Evolutionary conservation across 2,113 vertebrate species (phyloP).

Genomic region (Corythornis vintsioides): DNA sequence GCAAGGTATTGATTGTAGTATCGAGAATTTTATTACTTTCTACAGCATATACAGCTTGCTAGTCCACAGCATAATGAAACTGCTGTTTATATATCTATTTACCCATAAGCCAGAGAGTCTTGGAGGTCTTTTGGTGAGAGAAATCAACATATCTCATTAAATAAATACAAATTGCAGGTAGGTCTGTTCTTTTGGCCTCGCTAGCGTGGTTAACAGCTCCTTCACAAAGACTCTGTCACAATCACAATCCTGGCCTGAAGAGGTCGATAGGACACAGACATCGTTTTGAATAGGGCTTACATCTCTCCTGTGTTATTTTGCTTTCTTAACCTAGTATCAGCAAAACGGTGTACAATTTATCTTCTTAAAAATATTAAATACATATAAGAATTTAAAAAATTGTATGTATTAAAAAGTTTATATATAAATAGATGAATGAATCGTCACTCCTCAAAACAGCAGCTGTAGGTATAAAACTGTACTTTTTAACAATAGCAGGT

Average conservation of each 20-base stretch:
- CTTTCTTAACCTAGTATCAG: not conserved
- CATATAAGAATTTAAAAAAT: not conserved
- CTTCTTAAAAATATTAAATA: not conserved
- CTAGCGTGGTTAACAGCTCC: not conserved
- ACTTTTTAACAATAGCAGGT: not conserved
- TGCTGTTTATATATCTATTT: not conserved
- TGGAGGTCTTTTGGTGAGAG: not conserved
- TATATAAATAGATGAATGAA: fast-evolving
- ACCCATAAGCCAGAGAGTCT: not conserved
- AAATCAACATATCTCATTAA: not conserved
- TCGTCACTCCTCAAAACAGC: not conserved
- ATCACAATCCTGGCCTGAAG: not conserved
- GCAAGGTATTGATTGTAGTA: not conserved
- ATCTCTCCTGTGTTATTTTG: not conserved
- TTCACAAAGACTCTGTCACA: not conserved
- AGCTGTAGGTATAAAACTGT: fast-evolving
- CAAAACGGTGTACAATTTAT: not conserved
- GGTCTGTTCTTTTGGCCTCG: not conserved
- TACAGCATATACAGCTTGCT: not conserved
- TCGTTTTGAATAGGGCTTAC: not conserved
- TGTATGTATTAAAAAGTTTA: not conserved
- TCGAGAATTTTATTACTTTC: not conserved
- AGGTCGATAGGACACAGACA: not conserved
- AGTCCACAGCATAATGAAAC: not conserved
- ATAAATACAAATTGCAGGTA: not conserved